These are phyloP conservation scores for Craseonycteris thonglongyai DNA, from an alignment of 2,113 vertebrate species.

Conservation along the genomic window DNA sequence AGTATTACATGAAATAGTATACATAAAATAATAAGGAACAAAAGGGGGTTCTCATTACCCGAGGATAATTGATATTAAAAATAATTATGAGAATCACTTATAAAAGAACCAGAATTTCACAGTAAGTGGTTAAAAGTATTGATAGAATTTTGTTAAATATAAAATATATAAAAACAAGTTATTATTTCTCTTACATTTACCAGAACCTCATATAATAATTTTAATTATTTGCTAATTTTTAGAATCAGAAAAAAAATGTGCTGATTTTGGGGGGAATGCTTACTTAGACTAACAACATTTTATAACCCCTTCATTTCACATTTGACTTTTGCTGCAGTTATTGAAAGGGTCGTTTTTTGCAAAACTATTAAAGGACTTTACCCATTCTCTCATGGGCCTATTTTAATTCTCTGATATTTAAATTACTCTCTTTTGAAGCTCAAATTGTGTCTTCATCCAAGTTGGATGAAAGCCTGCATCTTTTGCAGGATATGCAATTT, in stretches of 20 bases:
- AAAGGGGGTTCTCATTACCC: not conserved
- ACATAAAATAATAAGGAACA: not conserved
- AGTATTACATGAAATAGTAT: not conserved
- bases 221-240: not conserved
- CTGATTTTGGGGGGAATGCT: not conserved
- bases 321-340: not conserved
- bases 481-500: slow-evolving; percentile 38
- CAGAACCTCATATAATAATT: not conserved
- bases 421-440: slow-evolving; percentile 24
- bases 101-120: not conserved
- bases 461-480: not conserved
- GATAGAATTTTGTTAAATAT: not conserved
- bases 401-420: slow-evolving; percentile 59
- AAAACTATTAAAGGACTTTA: not conserved
- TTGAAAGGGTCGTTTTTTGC: not conserved
- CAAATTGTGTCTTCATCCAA: not conserved
- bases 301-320: not conserved
- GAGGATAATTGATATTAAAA: not conserved
- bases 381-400: not conserved
- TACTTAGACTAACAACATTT: not conserved
- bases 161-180: not conserved
- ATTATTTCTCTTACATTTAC: not conserved
- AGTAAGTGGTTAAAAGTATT: not conserved
- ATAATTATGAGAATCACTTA: not conserved
- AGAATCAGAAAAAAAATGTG: not conserved